These are phyloP conservation scores for Cancer borealis DNA, from an alignment of 2,888 invertebrate genomes.

Conservation along the genomic window DNA sequence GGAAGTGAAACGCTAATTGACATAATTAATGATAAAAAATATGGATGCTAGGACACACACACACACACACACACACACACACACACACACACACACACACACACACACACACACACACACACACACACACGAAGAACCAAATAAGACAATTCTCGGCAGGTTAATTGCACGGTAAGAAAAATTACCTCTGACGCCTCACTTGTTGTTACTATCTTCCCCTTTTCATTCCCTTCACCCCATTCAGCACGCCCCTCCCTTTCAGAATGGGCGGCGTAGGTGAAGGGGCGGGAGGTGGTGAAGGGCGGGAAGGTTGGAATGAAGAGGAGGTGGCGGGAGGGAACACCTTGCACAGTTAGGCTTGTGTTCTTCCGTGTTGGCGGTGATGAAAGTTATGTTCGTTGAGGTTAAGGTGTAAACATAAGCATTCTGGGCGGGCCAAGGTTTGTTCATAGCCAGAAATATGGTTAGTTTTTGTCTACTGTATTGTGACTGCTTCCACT, in stretches of 20 bases:
- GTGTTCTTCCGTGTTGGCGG: conserved; percentile 1
- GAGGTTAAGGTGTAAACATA: not conserved
- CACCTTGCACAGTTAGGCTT: not conserved
- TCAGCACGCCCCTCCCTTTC: not conserved
- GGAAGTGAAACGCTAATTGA: not conserved
- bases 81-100: conserved; percentile 20
- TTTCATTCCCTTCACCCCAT: not conserved
- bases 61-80: conserved; percentile 20
- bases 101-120: not conserved
- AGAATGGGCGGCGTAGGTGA: not conserved
- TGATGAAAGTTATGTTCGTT: not conserved
- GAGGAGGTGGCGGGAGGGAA: not conserved
- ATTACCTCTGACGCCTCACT: not conserved
- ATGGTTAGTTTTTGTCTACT: not conserved
- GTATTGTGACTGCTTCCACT: not conserved
- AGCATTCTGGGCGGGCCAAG: not conserved
- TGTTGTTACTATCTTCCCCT: not conserved
- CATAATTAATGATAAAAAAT: not conserved
- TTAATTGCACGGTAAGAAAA: not conserved
- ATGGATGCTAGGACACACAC: not conserved
- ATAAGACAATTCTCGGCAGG: not conserved
- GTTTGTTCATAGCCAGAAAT: too few species aligned
- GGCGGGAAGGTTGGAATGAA: not conserved
- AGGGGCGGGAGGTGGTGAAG: not conserved
- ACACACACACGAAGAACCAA: not conserved